These are phyloP conservation scores for Drosophila stalkeri DNA, from an alignment of 2,888 invertebrate species.

Conservation along the genomic window DNA sequence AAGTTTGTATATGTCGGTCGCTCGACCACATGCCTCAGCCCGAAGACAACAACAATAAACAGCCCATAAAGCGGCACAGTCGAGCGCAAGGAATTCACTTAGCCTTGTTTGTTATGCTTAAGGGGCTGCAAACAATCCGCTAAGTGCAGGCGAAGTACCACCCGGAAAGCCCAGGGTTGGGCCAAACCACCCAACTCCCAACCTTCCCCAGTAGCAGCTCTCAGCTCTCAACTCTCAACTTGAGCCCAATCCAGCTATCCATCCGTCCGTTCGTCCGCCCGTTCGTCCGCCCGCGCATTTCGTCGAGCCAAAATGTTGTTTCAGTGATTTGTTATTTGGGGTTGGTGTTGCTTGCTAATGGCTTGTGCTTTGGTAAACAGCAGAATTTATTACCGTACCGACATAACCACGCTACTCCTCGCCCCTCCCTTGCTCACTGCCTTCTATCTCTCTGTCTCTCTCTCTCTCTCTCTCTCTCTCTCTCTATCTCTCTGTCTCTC, in stretches of 20 bases:
- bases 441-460: too few species aligned
- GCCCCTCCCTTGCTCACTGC: too few species aligned
- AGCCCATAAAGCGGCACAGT: conserved; percentile 81
- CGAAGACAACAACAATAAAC: conserved; percentile 78
- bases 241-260: background rate
- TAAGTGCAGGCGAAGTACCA: conserved; percentile 80
- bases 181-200: background rate
- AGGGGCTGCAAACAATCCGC: conserved; percentile 84
- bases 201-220: background rate
- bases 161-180: conserved; percentile 27
- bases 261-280: too few species aligned
- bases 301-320: conserved; percentile 67
- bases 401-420: conserved; percentile 4
- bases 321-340: conserved; percentile 81
- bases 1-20: conserved; percentile 67
- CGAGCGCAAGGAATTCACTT: conserved; percentile 81
- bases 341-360: conserved; percentile 83
- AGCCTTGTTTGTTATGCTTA: conserved; percentile 85
- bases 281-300: too few species aligned
- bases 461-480: background rate
- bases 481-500: too few species aligned
- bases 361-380: conserved; percentile 82
- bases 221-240: background rate
- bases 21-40: conserved; percentile 30
- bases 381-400: conserved; percentile 74